Evolutionary conservation across 2,113 vertebrate genomes (phyloP).

Genomic region (Sphaerodactylus townsendi): DNA sequence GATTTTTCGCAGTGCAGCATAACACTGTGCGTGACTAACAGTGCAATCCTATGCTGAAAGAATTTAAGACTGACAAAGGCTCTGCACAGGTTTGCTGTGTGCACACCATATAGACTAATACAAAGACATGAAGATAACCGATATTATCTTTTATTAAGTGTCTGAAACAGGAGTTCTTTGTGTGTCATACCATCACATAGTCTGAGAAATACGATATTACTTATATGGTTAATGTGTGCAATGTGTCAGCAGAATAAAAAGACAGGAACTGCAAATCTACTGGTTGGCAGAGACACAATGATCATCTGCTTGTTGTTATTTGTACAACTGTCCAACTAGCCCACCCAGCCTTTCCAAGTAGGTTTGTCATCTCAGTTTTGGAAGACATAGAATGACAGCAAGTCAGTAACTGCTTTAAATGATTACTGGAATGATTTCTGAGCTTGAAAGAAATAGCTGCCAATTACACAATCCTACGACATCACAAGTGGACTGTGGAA

Average conservation of each 20-base stretch:
- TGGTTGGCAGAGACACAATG: neutral
- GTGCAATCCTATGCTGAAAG: too few species aligned
- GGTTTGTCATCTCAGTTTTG: neutral
- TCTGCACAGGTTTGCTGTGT: too few species aligned
- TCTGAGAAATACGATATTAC: conserved; percentile 2
- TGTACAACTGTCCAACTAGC: neutral
- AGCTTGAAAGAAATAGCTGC: neutral
- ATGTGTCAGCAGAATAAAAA: neutral
- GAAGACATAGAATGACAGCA: neutral
- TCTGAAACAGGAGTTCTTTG: neutral
- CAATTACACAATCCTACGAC: neutral
- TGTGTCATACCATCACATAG: neutral
- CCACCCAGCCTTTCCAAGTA: conserved; percentile 1
- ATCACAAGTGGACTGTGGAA: neutral
- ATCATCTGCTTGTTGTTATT: conserved; percentile 1
- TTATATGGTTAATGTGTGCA: neutral
- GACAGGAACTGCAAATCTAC: neutral
- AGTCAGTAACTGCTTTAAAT: neutral
- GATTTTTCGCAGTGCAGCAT: neutral
- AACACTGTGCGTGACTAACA: neutral
- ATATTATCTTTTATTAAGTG: neutral
- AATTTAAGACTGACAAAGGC: too few species aligned
- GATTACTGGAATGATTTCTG: neutral
- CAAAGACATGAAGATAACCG: neutral
- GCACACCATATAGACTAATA: neutral